Evolutionary conservation across 1,140 invertebrate genomes (phyloP), one percentile per base, ranked within the genome.

Genomic region (Drosophila kanapiae): DNA sequence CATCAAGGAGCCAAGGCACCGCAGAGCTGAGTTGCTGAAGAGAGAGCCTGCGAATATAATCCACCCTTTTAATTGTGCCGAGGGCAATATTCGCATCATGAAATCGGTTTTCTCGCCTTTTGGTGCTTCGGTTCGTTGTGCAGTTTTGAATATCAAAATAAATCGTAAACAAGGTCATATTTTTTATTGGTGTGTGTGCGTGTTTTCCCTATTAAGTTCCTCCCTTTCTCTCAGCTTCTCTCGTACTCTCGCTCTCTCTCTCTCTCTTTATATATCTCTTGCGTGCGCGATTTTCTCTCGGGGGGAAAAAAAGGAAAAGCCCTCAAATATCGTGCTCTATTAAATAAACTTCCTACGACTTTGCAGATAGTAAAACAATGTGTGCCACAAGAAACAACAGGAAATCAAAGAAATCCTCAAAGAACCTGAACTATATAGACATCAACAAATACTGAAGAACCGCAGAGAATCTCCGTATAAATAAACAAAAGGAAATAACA

Each of bases 111-210:
- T 75, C 49, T 58, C 67, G 62, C 61, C 65, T 76, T 51, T 45
- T 40, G 63, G 79, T 63, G 38, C 53, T 38, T 56, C 51, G 35
- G 18, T 38, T 23, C 53, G 53, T 78, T 79, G 75, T 82, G 82
- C 82, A 86, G 82, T 88, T 87, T 88, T 90, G 82, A 91, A 91
- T 90, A 90, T 90, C 85, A 90, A 90, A 90, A 90, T 90, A 90
- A 90, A 86, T 91, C 86, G 85, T 90, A 90, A 90, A 90, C 85
- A 90, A 90, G 85, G 85, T 90, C 85, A 90, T 80, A 71, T 78
- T 90, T 60, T 77, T 57, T 84, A 58, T 71, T 67, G 43, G 84
- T 88, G 68, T 77, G 71, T 45, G 48, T 72, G 45, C 53, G 65
- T 48, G 62, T 60, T 37, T 54, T 56, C 53, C 53, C 53, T 56